phyloP scores from a whole-genome alignment of 2,113 vertebrate genomes.

The Penelope pileata region DNA sequence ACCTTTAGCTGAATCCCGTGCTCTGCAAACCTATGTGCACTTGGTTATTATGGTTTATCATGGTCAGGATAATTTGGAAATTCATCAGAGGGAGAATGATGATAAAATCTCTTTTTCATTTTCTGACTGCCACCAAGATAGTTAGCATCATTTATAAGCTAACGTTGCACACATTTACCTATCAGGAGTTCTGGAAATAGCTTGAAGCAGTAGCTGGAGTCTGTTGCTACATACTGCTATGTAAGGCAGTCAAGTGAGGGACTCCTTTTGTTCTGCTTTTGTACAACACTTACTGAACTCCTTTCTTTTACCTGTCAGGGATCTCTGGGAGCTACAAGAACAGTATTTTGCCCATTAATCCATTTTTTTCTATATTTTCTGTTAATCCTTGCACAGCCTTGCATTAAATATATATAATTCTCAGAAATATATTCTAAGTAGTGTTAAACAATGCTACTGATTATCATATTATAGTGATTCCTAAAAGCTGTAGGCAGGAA shows the following conservation, averaged over 20 bases:
- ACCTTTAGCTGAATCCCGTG: background rate
- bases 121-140: background rate
- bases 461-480: constrained; percentile 19
- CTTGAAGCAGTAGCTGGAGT: background rate
- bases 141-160: background rate
- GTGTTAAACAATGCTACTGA: constrained; percentile 33
- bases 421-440: background rate
- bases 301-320: background rate
- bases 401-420: background rate
- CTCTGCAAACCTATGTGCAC: background rate
- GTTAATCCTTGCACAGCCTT: background rate
- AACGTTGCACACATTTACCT: background rate
- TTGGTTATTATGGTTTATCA: background rate
- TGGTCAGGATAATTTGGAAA: background rate
- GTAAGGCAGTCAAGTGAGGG: background rate
- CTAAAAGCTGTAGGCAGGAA: constrained; percentile 28
- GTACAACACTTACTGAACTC: background rate
- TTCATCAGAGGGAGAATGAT: background rate
- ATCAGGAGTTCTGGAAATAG: background rate
- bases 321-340: background rate
- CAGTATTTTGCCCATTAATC: background rate
- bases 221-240: background rate
- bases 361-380: background rate
- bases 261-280: background rate
- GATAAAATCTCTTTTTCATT: background rate